Evolutionary conservation across 2,888 invertebrate genomes (phyloP).

Genomic region (Ennomos quercinarius): DNA sequence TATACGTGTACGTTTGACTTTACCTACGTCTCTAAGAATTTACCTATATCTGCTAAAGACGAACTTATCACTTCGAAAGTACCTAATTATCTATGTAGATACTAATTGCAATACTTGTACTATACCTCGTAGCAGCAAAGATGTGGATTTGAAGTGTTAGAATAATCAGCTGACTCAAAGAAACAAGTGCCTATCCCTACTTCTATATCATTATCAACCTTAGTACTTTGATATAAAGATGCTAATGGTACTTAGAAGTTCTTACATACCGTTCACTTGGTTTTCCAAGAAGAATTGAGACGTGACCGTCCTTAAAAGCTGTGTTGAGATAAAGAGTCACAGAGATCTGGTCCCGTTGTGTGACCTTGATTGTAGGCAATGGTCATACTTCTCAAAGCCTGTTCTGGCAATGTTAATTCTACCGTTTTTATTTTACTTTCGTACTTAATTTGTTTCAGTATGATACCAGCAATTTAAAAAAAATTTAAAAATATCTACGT

Average conservation of each 20-base stretch:
- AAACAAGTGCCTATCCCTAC: conserved; percentile 5
- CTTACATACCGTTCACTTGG: conserved; percentile 19
- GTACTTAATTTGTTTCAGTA: too few species aligned
- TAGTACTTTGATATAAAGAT: conserved; percentile 11
- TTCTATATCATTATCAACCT: conserved; percentile 5
- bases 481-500: too few species aligned
- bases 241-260: conserved; percentile 3
- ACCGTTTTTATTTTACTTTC: background rate
- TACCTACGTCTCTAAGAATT: too few species aligned
- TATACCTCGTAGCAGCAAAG: too few species aligned
- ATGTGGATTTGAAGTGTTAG: conserved; percentile 19
- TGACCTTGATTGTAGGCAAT: conserved; percentile 40
- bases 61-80: too few species aligned
- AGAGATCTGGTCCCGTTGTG: conserved; percentile 38
- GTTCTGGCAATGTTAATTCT: conserved; percentile 2
- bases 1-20: too few species aligned
- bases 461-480: too few species aligned
- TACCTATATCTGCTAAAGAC: too few species aligned
- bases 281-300: conserved; percentile 40
- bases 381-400: conserved; percentile 14
- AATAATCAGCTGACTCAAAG: conserved; percentile 7
- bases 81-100: too few species aligned
- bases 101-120: too few species aligned
- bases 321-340: conserved; percentile 25
- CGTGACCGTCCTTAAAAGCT: conserved; percentile 37